These are phyloP conservation scores for Whitmania pigra DNA, from an alignment of 1,140 invertebrate genomes.

Conservation along the genomic window DNA sequence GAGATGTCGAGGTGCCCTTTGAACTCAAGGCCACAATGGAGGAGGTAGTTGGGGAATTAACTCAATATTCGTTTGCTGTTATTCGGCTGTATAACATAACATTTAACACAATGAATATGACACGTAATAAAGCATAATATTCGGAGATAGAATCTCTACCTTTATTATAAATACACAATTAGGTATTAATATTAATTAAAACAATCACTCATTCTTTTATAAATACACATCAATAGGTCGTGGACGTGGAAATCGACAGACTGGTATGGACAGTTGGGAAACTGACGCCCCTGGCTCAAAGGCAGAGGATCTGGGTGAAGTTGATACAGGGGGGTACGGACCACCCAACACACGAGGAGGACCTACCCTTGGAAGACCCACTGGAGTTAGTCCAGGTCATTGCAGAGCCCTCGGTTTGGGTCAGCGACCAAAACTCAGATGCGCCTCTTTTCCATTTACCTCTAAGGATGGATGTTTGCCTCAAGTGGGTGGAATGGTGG, in stretches of 20 bases:
- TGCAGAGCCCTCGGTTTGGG: constrained; percentile 27
- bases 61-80: not conserved
- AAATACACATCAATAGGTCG: not conserved
- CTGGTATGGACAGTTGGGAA: not conserved
- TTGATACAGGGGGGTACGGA: constrained; percentile 13
- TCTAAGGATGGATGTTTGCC: not conserved
- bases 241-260: not conserved
- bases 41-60: constrained; percentile 22
- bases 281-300: constrained; percentile 13
- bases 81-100: too few relatives aligned
- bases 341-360: constrained; percentile 18
- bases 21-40: constrained; percentile 21
- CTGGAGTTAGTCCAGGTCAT: constrained; percentile 17
- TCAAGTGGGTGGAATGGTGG: not conserved
- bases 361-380: not conserved
- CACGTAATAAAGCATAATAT: too few relatives aligned
- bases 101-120: too few relatives aligned
- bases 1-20: constrained; percentile 24
- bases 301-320: constrained; percentile 16
- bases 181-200: too few relatives aligned
- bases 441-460: constrained; percentile 7
- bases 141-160: too few relatives aligned
- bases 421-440: constrained; percentile 23
- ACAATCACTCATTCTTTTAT: not conserved
- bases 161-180: too few relatives aligned